Evolutionary conservation across 1,140 invertebrate species (phyloP).

Genomic region (Caenorhabditis remanei): DNA sequence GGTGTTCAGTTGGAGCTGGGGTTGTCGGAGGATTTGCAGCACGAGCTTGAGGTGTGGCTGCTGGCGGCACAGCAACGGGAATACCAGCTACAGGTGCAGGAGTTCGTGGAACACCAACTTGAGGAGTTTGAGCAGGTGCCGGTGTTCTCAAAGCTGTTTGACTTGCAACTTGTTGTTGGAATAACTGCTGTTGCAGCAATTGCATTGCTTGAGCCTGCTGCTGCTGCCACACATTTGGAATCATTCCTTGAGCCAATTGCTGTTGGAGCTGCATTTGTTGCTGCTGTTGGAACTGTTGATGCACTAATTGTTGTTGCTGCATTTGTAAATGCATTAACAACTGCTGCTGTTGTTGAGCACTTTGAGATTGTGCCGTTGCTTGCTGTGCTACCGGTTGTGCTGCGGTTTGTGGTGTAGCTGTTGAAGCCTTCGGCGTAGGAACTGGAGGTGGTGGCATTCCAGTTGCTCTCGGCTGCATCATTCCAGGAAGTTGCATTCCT

Average conservation of each 20-base stretch:
- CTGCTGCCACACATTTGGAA: not conserved
- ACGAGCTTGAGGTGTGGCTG: no score
- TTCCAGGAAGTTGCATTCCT: no score
- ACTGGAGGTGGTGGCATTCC: no score
- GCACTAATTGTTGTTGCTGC: constrained; percentile 7
- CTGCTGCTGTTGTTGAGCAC: no score
- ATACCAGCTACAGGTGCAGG: not conserved
- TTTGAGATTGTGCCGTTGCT: not conserved
- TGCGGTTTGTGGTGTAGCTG: no score
- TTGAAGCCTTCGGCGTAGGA: no score
- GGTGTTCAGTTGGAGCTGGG: no score
- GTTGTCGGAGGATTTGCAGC: no score
- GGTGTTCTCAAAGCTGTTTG: not conserved
- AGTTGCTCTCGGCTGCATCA: no score
- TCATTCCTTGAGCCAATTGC: not conserved
- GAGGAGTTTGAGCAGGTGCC: not conserved
- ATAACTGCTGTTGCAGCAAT: not conserved
- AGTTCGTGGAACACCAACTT: not conserved
- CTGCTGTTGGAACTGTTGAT: not conserved
- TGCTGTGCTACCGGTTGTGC: not conserved
- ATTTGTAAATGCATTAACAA: not conserved
- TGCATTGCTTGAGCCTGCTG: not conserved
- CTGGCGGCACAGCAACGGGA: no score
- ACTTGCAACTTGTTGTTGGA: not conserved
- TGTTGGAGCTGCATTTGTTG: not conserved